Evolutionary conservation across 1,140 invertebrate genomes (phyloP).

Genomic region (Drosophila ambigua): DNA sequence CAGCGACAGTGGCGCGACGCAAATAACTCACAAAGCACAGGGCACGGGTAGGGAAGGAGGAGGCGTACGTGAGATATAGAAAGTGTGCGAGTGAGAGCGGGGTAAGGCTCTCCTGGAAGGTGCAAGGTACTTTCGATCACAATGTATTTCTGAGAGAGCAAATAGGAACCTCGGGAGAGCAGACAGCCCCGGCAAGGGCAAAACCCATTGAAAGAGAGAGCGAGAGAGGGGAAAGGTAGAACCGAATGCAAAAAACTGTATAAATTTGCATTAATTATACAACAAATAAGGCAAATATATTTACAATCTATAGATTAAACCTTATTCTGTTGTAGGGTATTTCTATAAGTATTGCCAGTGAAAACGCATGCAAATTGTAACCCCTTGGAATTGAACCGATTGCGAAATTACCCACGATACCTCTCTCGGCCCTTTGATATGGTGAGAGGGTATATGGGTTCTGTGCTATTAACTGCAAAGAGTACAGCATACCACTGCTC

Average conservation of each 20-base stretch:
- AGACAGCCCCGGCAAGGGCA: no score
- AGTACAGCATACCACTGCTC: no score
- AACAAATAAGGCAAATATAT: conserved; percentile 8
- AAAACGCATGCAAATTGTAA: conserved; percentile 31
- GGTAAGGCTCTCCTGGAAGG: no score
- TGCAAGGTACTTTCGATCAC: no score
- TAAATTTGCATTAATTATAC: conserved; percentile 37
- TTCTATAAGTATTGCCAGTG: conserved; percentile 4
- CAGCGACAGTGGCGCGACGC: conserved; percentile 40
- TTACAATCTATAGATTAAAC: conserved; percentile 1
- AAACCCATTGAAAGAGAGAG: neutral
- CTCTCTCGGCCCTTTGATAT: neutral
- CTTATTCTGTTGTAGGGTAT: conserved; percentile 1
- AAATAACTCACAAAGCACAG: conserved; percentile 67
- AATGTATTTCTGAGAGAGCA: no score
- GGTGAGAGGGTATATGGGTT: neutral
- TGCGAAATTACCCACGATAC: conserved; percentile 27
- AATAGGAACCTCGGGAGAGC: no score
- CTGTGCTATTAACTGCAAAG: no score
- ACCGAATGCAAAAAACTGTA: conserved; percentile 14
- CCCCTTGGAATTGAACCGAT: conserved; percentile 38
- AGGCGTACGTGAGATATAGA: conserved; percentile 8
- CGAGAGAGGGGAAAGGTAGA: conserved; percentile 1
- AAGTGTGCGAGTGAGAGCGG: conserved; percentile 12
- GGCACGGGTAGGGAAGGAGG: conserved; percentile 18